Conservation (phyloP, 2,113 vertebrate genomes). For the Leucopsar rothschildi region DNA sequence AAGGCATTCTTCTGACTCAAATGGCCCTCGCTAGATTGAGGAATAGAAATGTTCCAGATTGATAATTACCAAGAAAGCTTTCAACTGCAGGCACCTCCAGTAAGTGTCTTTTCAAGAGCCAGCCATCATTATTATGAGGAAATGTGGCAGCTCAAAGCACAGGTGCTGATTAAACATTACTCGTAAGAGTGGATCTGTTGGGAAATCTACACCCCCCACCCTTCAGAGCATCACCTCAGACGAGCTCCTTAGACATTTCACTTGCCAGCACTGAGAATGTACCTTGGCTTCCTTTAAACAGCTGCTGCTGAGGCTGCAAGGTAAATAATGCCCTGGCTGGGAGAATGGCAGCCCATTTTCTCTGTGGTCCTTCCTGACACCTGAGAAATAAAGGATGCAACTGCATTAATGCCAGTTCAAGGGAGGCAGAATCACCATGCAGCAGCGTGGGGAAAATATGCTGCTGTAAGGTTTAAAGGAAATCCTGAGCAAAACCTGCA, state of each 20-base stretch:
- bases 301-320: neutral
- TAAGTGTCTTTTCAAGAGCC: neutral
- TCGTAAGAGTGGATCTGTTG: neutral
- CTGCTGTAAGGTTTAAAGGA: neutral
- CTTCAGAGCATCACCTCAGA: neutral
- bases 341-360: neutral
- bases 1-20: constrained; percentile 35
- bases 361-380: neutral
- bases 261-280: neutral
- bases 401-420: neutral
- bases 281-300: neutral
- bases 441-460: neutral
- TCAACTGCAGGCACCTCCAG: constrained; percentile 22
- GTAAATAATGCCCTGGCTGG: neutral
- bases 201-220: neutral
- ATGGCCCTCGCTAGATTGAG: constrained; percentile 24
- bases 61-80: constrained; percentile 46
- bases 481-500: neutral
- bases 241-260: neutral
- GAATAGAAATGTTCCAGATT: constrained; percentile 44
- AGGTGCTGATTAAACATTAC: constrained; percentile 15
- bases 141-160: neutral
- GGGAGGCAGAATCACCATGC: neutral
- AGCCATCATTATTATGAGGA: neutral
- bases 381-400: neutral